These are phyloP conservation scores for Netelia inedita DNA, from an alignment of 2,888 invertebrate species.

Conservation along the genomic window DNA sequence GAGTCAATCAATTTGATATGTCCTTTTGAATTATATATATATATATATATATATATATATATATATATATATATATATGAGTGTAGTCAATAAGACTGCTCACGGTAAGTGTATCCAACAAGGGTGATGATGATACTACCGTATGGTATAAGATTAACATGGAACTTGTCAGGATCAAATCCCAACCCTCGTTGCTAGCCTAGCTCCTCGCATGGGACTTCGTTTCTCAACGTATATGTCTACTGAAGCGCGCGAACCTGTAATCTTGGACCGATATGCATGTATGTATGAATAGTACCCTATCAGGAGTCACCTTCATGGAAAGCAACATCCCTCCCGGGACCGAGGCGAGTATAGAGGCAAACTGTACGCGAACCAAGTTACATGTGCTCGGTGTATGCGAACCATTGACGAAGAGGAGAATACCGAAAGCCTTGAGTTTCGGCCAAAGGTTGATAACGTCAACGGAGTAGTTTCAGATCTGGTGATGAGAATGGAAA, in stretches of 20 bases:
- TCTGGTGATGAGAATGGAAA: conserved; percentile 22
- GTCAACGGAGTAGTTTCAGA: background rate
- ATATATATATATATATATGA: background rate
- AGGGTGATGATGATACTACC: conserved; percentile 26
- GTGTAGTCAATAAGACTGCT: conserved; percentile 1
- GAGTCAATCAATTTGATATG: conserved; percentile 50
- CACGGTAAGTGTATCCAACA: conserved; percentile 23
- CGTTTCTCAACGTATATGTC: background rate
- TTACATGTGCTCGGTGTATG: conserved; percentile 52
- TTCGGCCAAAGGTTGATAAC: conserved; percentile 25
- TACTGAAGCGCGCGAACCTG: conserved; percentile 18
- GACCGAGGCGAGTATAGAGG: conserved; percentile 50
- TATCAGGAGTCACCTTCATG: conserved; percentile 74
- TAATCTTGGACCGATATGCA: background rate
- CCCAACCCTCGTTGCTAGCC: conserved; percentile 27
- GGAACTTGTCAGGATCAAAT: conserved; percentile 40
- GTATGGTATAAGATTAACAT: conserved; percentile 4
- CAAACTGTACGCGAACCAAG: conserved; percentile 27
- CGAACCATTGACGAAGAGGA: conserved; percentile 12
- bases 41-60: conserved; percentile 14
- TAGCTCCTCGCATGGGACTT: conserved; percentile 10
- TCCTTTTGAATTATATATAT: background rate
- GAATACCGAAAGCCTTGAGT: conserved; percentile 36
- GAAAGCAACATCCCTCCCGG: conserved; percentile 77
- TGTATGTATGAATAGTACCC: conserved; percentile 13